These are phyloP conservation scores for Vanacampus margaritifer DNA, from an alignment of 2,113 vertebrate genomes.

Conservation along the genomic window DNA sequence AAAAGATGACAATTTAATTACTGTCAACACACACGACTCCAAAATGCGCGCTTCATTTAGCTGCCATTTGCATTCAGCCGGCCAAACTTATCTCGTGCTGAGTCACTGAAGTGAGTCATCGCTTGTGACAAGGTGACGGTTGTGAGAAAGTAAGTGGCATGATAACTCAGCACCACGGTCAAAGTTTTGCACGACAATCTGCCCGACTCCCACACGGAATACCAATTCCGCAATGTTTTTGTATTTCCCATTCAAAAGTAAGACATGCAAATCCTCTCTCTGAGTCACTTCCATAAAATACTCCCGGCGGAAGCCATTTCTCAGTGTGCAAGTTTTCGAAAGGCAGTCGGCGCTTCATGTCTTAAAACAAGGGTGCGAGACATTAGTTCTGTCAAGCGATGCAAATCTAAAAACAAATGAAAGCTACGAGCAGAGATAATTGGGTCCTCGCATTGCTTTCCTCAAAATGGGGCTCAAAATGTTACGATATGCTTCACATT, in stretches of 20 bases:
- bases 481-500: neutral
- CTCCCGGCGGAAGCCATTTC: slow-evolving; percentile 32
- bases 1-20: slow-evolving; percentile 11
- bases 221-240: slow-evolving; percentile 24
- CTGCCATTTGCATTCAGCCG: neutral
- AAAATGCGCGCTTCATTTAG: neutral
- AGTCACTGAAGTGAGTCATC: slow-evolving; percentile 1
- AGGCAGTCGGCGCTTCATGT: slow-evolving; percentile 32
- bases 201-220: slow-evolving; percentile 17
- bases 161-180: slow-evolving; percentile 13
- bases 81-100: neutral
- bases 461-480: neutral
- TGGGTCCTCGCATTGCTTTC: neutral
- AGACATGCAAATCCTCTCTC: slow-evolving; percentile 56
- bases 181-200: slow-evolving; percentile 30
- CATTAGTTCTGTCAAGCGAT: neutral
- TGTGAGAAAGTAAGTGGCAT: slow-evolving; percentile 2
- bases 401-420: neutral
- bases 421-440: neutral
- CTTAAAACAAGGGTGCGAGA: neutral
- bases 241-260: slow-evolving; percentile 30
- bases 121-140: slow-evolving; percentile 11
- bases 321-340: slow-evolving; percentile 17
- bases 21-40: neutral
- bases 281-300: slow-evolving; percentile 41